Evolutionary conservation across 2,797 vertebrate genomes (phyloP).

Genomic region (Neosalanx taihuensis): DNA sequence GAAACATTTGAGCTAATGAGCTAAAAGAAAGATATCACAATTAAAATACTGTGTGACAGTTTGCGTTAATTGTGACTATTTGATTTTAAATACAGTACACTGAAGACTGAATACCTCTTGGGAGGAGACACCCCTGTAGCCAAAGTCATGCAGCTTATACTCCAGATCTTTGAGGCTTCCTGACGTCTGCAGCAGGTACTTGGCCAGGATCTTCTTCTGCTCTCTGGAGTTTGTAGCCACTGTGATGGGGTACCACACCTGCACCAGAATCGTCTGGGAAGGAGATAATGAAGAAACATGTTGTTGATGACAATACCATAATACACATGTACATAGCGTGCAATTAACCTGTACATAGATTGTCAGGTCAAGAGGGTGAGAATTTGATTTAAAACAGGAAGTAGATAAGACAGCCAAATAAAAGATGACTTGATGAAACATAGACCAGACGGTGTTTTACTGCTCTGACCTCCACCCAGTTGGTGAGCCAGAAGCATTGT

Average conservation of each 20-base stretch:
- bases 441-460: background rate
- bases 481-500: slow-evolving; percentile 98
- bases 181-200: slow-evolving; percentile 91
- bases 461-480: slow-evolving; percentile 93
- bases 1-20: no score
- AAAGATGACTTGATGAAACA: no score
- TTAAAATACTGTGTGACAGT: background rate
- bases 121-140: slow-evolving; percentile 96
- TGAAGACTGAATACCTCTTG: slow-evolving; percentile 85
- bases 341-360: no score
- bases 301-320: no score
- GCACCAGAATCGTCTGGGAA: slow-evolving; percentile 92
- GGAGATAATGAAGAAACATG: background rate
- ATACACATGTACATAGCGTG: no score
- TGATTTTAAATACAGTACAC: background rate
- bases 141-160: slow-evolving; percentile 96
- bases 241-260: slow-evolving; percentile 98
- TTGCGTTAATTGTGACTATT: background rate
- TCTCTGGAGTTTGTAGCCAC: slow-evolving; percentile 98
- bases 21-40: no score
- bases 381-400: no score
- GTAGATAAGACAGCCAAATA: no score
- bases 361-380: no score
- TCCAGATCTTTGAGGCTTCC: slow-evolving; percentile 87
- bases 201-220: slow-evolving; percentile 98